Conservation (phyloP, 1,140 invertebrate species). For the Drosophila mayri region DNA sequence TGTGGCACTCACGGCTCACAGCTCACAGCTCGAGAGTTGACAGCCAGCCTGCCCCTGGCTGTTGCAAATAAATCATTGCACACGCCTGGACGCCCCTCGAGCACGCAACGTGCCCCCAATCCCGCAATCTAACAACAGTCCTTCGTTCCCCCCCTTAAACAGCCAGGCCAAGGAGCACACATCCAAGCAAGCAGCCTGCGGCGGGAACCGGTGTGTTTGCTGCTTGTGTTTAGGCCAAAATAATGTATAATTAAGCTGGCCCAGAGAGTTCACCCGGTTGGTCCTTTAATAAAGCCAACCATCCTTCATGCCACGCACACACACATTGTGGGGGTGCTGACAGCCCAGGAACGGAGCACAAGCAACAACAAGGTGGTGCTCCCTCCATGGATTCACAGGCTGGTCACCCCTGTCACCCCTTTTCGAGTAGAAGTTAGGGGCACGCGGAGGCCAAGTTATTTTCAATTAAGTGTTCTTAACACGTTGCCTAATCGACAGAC, state of each 20-base stretch:
- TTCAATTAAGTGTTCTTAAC: conserved; percentile 60
- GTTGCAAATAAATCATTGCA: conserved; percentile 64
- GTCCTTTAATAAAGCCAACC: conserved; percentile 56
- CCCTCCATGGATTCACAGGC: neutral
- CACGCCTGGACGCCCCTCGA: conserved; percentile 58
- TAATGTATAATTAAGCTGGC: conserved; percentile 60
- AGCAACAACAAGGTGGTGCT: neutral
- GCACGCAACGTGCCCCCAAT: conserved; percentile 47
- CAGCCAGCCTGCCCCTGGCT: conserved; percentile 42
- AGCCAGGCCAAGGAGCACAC: neutral
- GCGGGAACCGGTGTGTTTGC: conserved; percentile 21
- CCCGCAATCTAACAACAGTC: conserved; percentile 1
- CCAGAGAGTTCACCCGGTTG: conserved; percentile 26
- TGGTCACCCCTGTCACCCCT: conserved; percentile 20
- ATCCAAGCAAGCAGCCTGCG: conserved; percentile 12
- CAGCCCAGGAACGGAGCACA: conserved; percentile 1
- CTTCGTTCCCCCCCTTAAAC: neutral
- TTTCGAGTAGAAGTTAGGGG: neutral
- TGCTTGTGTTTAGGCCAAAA: conserved; percentile 50
- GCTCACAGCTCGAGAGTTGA: conserved; percentile 38
- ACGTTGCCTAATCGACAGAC: conserved; percentile 51
- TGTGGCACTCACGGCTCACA: conserved; percentile 13
- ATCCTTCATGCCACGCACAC: conserved; percentile 47
- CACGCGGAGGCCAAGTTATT: conserved; percentile 44
- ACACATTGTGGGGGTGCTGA: conserved; percentile 27